A percentile compares a stretch with the other conserved stretches of the same genome.
These are phyloP conservation scores for Blastobasis lacticolella DNA, from an alignment of 2,888 invertebrate genomes.

Conservation along the genomic window DNA sequence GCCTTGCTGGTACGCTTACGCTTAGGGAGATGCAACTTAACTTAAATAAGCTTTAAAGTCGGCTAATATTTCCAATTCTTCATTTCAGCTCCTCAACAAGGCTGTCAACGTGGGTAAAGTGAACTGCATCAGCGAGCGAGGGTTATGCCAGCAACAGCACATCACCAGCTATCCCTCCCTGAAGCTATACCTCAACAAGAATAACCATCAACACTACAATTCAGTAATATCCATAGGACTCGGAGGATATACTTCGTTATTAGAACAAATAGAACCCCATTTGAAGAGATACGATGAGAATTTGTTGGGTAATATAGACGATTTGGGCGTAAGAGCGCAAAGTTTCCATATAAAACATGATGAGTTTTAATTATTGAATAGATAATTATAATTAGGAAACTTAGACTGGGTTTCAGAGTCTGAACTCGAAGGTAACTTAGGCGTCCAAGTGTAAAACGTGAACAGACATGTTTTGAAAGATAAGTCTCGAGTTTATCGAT, in stretches of 20 bases:
- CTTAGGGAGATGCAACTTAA: no score
- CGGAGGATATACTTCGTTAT: conserved; percentile 28
- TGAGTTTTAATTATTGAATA: conserved; percentile 33
- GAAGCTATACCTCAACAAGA: conserved; percentile 43
- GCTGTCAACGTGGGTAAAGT: conserved; percentile 56
- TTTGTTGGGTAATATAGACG: conserved; percentile 27
- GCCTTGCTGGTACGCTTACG: no score
- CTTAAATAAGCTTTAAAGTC: no score
- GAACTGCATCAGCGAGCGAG: conserved; percentile 54
- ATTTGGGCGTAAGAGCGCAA: conserved; percentile 23
- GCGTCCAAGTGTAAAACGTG: no score
- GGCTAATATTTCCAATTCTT: no score
- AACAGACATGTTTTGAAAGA: no score
- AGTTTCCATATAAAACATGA: conserved; percentile 39
- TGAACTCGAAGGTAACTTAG: no score
- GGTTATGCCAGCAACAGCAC: conserved; percentile 55
- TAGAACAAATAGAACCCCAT: conserved; percentile 40
- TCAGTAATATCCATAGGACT: conserved; percentile 38
- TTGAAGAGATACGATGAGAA: conserved; percentile 33
- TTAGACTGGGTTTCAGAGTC: no score
- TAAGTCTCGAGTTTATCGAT: no score
- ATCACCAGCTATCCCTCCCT: conserved; percentile 55
- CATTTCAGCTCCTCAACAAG: conserved; percentile 44
- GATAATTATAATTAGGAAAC: no score
- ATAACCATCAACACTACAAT: conserved; percentile 31